Percentiles rank a stretch among this genome's conserved stretches.
Evolutionary conservation across 2,797 vertebrate species (phyloP).

Genomic region (Xerus rutilus): DNA sequence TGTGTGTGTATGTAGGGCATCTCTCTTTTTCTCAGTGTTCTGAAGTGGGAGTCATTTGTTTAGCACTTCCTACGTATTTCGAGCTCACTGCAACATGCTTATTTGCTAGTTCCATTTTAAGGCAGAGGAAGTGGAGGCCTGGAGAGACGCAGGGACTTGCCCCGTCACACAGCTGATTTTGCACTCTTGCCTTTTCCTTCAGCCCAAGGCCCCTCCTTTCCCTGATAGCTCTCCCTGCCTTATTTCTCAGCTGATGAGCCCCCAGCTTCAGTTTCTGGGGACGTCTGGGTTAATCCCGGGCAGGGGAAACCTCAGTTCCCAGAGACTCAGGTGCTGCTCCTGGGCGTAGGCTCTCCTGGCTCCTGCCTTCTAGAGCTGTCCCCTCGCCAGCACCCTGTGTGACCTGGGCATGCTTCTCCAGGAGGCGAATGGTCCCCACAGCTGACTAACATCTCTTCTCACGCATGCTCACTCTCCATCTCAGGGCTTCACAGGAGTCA

Average conservation of each 20-base stretch:
- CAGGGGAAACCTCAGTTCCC: neutral
- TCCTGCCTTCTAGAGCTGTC: neutral
- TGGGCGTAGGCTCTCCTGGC: fast-evolving
- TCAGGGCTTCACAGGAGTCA: fast-evolving
- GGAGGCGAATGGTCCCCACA: neutral
- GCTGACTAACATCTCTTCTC: neutral
- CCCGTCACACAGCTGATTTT: neutral
- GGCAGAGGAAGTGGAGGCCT: neutral
- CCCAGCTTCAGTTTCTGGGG: neutral
- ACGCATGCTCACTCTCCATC: neutral
- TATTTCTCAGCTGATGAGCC: neutral
- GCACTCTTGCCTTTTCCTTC: neutral
- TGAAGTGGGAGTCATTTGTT: neutral
- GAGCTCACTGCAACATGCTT: neutral
- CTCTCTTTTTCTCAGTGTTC: neutral
- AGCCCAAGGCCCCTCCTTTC: neutral
- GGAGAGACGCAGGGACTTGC: neutral
- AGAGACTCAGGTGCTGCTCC: neutral
- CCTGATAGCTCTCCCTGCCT: neutral
- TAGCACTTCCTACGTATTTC: neutral
- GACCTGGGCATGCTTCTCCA: neutral
- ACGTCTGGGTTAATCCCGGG: neutral
- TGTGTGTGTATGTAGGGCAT: neutral
- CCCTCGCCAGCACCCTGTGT: neutral
- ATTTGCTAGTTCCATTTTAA: neutral